phyloP scores from a whole-genome alignment of 2,888 invertebrate species.

The Belgica antarctica region DNA sequence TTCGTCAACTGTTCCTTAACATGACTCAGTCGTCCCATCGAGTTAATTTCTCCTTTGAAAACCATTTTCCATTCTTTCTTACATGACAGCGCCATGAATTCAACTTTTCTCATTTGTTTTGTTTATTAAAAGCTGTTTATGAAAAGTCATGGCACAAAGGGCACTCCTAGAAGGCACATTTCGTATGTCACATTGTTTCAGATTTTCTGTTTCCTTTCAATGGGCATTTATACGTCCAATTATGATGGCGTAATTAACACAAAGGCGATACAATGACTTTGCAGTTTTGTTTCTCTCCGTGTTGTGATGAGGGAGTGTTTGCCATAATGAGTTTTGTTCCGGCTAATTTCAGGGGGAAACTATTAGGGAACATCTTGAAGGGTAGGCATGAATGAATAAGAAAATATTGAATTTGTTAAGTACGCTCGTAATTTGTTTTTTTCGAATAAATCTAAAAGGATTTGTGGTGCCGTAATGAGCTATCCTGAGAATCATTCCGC shows the following conservation, averaged over 20 bases:
- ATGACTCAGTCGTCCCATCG: slow-evolving; percentile 7
- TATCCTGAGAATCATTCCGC: background rate
- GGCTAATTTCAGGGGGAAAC: too few relatives aligned
- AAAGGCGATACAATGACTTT: background rate
- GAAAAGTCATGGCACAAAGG: background rate
- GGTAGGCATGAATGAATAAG: too few relatives aligned
- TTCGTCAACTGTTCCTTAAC: too few relatives aligned
- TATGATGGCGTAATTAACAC: background rate
- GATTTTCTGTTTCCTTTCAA: background rate
- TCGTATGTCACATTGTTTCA: background rate
- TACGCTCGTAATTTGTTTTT: slow-evolving; percentile 3
- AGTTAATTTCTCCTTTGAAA: background rate
- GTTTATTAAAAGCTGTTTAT: background rate
- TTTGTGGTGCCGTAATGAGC: background rate
- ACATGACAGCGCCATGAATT: background rate
- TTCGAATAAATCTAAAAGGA: background rate
- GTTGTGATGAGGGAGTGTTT: background rate
- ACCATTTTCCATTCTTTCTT: background rate
- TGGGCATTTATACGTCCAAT: background rate
- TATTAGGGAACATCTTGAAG: too few relatives aligned
- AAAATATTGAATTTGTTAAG: too few relatives aligned
- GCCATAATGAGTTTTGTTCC: background rate
- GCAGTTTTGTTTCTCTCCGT: background rate
- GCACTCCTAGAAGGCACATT: background rate
- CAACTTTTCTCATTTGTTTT: background rate